A percentile compares a stretch with the other conserved stretches of the same genome.
phyloP scores from a whole-genome alignment of 2,797 vertebrate genomes.

The Myiotriccus ornatus region DNA sequence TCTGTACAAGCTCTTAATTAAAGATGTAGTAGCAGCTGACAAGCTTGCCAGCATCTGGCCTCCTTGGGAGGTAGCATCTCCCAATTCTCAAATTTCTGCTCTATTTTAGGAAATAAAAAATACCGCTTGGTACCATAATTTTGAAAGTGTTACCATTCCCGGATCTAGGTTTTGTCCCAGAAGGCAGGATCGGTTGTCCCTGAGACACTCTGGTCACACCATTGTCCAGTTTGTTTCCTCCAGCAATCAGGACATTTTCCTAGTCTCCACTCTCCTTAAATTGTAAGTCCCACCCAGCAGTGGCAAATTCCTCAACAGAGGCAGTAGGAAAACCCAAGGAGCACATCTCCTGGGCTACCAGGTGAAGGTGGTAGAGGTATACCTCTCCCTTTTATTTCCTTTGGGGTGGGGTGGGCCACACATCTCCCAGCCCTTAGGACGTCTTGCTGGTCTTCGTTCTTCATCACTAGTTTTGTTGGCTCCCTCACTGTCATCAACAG shows the following conservation, averaged over 20 bases:
- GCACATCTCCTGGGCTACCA: background rate
- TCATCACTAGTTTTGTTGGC: background rate
- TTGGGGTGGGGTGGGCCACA: background rate
- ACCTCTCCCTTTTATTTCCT: background rate
- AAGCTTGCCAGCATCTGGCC: background rate
- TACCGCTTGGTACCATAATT: background rate
- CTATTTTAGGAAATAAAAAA: background rate
- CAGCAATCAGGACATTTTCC: background rate
- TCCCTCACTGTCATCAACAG: fast-evolving
- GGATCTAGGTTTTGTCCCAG: background rate
- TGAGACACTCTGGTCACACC: background rate
- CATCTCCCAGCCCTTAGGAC: background rate
- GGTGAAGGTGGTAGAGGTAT: background rate
- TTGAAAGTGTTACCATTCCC: background rate
- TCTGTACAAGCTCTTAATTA: background rate
- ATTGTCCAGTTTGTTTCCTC: background rate
- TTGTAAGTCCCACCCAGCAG: fast-evolving
- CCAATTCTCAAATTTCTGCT: background rate
- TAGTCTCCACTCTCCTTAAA: background rate
- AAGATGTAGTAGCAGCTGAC: background rate
- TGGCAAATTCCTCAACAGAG: background rate
- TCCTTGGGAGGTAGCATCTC: background rate
- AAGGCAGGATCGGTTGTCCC: background rate
- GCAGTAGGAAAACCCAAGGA: background rate
- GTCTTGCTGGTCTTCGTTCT: background rate